These are phyloP conservation scores for Mandrillus leucophaeus DNA, from an alignment of 2,113 vertebrate species.

Conservation along the genomic window DNA sequence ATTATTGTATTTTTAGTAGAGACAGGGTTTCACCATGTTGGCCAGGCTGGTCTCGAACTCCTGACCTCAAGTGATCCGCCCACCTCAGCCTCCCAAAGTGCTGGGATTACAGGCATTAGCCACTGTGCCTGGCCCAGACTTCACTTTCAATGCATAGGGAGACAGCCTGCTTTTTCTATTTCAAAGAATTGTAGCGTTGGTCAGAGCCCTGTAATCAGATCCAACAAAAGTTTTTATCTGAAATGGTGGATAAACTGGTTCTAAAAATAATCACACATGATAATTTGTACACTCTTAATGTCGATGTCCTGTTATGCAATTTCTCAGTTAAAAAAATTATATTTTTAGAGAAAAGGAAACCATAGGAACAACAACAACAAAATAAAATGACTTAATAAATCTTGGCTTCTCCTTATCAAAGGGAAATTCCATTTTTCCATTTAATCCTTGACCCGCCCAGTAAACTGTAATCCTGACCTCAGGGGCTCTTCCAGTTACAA, in stretches of 20 bases:
- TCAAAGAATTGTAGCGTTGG: slow-evolving; percentile 2
- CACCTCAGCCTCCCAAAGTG: too few relatives aligned
- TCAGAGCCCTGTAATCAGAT: slow-evolving; percentile 38
- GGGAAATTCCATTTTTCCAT: slow-evolving; percentile 73
- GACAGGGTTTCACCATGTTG: too few relatives aligned
- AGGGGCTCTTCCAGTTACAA: slow-evolving; percentile 30
- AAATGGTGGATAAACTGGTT: slow-evolving; percentile 76
- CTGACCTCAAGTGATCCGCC: too few relatives aligned
- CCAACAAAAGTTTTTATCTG: slow-evolving; percentile 70
- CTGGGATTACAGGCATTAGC: too few relatives aligned
- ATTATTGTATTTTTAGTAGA: too few relatives aligned
- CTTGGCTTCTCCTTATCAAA: slow-evolving; percentile 71
- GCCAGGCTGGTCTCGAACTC: too few relatives aligned
- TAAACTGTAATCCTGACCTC: slow-evolving; percentile 53
- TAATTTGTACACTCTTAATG: slow-evolving; percentile 33
- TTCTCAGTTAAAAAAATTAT: slow-evolving; percentile 44
- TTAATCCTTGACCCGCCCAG: slow-evolving; percentile 53
- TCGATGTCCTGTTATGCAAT: slow-evolving; percentile 55
- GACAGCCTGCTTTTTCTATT: neutral
- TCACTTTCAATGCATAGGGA: neutral
- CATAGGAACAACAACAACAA: slow-evolving; percentile 71
- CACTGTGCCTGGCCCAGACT: too few relatives aligned
- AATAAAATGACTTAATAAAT: slow-evolving; percentile 70
- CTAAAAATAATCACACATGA: slow-evolving; percentile 73
- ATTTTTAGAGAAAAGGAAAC: slow-evolving; percentile 69